These are phyloP conservation scores for Aphis gossypii DNA, from an alignment of 1,140 invertebrate genomes.

Conservation along the genomic window DNA sequence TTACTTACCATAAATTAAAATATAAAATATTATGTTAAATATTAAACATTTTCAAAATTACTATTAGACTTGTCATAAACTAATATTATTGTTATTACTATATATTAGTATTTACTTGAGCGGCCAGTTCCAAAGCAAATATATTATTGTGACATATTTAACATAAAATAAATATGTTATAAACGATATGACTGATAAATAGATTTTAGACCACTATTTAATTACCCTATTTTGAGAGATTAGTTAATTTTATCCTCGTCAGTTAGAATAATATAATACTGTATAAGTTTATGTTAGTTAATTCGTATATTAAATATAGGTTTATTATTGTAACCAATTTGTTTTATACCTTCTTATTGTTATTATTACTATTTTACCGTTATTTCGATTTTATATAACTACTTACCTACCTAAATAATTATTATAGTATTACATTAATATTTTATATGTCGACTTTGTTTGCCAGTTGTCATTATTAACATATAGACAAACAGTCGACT, in stretches of 20 bases:
- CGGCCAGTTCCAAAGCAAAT: background rate
- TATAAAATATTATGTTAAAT: background rate
- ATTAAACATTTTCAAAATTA: background rate
- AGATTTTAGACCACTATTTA: slow-evolving; percentile 23
- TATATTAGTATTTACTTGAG: background rate
- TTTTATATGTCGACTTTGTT: background rate
- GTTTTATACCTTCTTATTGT: slow-evolving; percentile 31
- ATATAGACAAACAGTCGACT: background rate
- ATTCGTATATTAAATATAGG: background rate
- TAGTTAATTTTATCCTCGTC: slow-evolving; percentile 24
- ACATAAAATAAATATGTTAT: background rate
- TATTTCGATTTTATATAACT: background rate
- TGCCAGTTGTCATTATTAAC: background rate
- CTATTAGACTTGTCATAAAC: background rate
- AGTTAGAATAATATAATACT: background rate
- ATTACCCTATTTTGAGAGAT: background rate
- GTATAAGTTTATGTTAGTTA: background rate
- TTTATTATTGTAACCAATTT: slow-evolving; percentile 12
- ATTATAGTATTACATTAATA: background rate
- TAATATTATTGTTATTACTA: background rate
- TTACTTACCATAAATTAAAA: background rate
- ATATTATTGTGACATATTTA: background rate
- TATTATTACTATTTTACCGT: background rate
- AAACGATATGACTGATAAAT: slow-evolving; percentile 35
- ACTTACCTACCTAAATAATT: background rate